phyloP scores from a whole-genome alignment of 1,140 invertebrate genomes.

The Eupeodes corollae region DNA sequence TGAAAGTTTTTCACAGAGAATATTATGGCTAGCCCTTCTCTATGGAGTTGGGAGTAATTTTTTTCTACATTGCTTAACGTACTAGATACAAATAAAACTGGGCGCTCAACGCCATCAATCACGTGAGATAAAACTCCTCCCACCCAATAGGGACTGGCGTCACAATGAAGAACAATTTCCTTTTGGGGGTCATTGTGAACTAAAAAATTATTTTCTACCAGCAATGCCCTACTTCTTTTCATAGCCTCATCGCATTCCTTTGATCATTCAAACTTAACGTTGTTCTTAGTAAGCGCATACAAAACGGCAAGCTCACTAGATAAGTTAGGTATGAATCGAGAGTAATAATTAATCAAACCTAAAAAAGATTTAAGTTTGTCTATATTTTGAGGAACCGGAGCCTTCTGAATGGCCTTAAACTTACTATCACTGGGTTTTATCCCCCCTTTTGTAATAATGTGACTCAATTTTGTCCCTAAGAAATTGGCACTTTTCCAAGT shows the following conservation, averaged over 20 bases:
- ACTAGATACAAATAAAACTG: conserved; percentile 9
- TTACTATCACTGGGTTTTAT: neutral
- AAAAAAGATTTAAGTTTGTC: conserved; percentile 1
- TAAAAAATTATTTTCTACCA: conserved; percentile 3
- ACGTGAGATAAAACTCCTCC: conserved; percentile 8
- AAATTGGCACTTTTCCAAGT: conserved; percentile 24
- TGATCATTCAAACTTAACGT: conserved; percentile 2
- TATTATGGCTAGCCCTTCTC: too few species aligned
- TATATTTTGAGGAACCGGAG: conserved; percentile 2
- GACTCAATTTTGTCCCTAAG: too few species aligned
- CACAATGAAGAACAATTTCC: conserved; percentile 5
- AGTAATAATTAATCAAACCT: conserved; percentile 7
- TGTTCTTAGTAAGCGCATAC: conserved; percentile 1
- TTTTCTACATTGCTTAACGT: too few species aligned
- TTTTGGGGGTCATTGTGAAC: conserved; percentile 10
- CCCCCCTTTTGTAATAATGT: neutral
- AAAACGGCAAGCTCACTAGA: neutral
- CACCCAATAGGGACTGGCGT: conserved; percentile 4
- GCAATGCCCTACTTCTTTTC: conserved; percentile 1
- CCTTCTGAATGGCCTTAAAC: neutral
- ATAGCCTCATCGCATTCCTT: conserved; percentile 1
- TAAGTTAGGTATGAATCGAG: conserved; percentile 2
- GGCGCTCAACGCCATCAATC: conserved; percentile 16
- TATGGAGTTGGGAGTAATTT: too few species aligned
- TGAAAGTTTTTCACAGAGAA: too few species aligned